Percentiles rank a stretch among this genome's conserved stretches.
These are phyloP conservation scores for Augochlorella aurata DNA, from an alignment of 2,888 invertebrate genomes.

Conservation along the genomic window DNA sequence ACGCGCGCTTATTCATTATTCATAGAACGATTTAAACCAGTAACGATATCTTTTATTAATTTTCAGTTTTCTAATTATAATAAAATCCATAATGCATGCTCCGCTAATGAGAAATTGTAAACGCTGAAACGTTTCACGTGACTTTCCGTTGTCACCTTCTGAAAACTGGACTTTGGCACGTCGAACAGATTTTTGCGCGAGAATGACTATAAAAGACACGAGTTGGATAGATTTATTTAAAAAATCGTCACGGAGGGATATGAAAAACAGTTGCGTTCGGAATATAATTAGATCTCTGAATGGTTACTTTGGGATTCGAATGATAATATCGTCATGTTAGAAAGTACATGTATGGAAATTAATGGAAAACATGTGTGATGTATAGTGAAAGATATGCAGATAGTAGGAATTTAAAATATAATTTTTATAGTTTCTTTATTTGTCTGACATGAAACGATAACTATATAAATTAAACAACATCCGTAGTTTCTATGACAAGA, in stretches of 20 bases:
- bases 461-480: neutral
- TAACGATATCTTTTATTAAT: constrained; percentile 3
- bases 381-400: neutral
- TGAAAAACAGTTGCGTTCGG: neutral
- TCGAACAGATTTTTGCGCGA: neutral
- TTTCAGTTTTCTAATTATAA: neutral
- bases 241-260: neutral
- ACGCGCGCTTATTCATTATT: neutral
- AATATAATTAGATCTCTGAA: neutral
- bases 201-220: neutral
- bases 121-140: neutral
- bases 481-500: neutral
- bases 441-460: neutral
- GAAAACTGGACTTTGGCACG: neutral
- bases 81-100: neutral
- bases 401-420: neutral
- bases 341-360: constrained; percentile 7
- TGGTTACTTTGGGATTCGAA: neutral
- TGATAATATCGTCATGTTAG: neutral
- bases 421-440: neutral
- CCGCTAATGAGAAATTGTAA: constrained; percentile 1
- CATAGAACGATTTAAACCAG: neutral
- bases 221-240: neutral
- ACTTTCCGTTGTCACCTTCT: neutral
- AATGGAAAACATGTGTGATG: neutral